Base-by-base conservation (phyloP, 2,888 invertebrate species). In the Clepsis dumicolana region DNA sequence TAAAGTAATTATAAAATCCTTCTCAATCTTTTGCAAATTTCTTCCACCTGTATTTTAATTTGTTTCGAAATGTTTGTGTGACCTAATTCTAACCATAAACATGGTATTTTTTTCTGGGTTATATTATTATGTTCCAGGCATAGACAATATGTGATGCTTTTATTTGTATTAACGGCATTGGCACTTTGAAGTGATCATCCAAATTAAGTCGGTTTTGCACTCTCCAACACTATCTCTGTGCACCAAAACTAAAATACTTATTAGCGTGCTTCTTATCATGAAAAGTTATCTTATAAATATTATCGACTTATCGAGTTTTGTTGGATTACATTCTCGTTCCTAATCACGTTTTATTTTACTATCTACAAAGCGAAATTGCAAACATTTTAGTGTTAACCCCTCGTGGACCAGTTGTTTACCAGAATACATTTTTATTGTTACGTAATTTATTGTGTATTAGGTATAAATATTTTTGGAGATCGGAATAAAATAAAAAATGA, bases 1-100 rank as follows among this genome's bases (percentile, higher is more conserved):
- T 88, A 93, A 93, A 84, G 73, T 81, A 70, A 79, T 73, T 79
- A 77, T 74, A 75, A 66, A 73, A 68, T 68, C 72, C 53, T 78
- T 63, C 64, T 71, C 72, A 78, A 48, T 70, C 71, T 50, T 67
- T 74, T 76, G 62, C 64, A 54, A 60, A 59, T 67, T 67, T 64
- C 38, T 41, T 52, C 66, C 32, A 53, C 60, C 61, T 66, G 56
- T 70, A 62, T 64, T 69, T 65, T 65, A 65, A 66, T 38, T 68
- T 70, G 53, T 65, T 65, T 65, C 54, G 56, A 70, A 65, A 63
- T 66, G 59, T 64, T 68, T 70, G 66, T 64, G 57, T 72, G 72
- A 74, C 73, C 73, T 72, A 74, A 72, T 72, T 71, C 62, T 60
- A 69, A 72, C 70, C 73, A 73, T 71, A 74, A 72, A 74, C 74